Percentiles rank a stretch among this genome's conserved stretches.
phyloP scores from a whole-genome alignment of 2,888 invertebrate genomes.

The Andricus quercusramuli region DNA sequence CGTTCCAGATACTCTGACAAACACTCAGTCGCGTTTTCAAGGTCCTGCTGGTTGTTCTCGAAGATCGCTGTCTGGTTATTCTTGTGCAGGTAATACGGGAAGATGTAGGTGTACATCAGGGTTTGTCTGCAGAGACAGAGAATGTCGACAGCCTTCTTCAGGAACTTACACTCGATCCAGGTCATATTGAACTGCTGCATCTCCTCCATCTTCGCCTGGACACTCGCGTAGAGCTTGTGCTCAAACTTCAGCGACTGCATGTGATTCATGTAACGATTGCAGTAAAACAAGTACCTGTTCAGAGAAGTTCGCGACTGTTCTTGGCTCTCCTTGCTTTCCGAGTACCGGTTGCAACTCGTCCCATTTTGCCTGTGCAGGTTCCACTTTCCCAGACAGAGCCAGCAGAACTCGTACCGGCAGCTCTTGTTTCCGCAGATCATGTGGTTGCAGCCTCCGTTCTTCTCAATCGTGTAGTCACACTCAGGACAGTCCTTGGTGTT shows the following conservation, averaged over 20 bases:
- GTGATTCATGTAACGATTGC: slow-evolving; percentile 99
- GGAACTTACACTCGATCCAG: slow-evolving; percentile 99
- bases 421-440: slow-evolving; percentile 99
- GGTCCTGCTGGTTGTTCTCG: slow-evolving; percentile 98
- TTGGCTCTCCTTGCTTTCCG: slow-evolving; percentile 92
- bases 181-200: slow-evolving; percentile 99
- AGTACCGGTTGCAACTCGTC: slow-evolving; percentile 68
- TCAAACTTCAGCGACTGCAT: slow-evolving; percentile 99
- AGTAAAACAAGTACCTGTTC: slow-evolving; percentile 92
- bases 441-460: slow-evolving; percentile 99
- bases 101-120: slow-evolving; percentile 99
- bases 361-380: slow-evolving; percentile 93
- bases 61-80: slow-evolving; percentile 99
- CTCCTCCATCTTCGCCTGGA: slow-evolving; percentile 99
- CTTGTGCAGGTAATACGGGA: slow-evolving; percentile 98
- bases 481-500: slow-evolving; percentile 99
- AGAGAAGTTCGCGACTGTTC: slow-evolving; percentile 95
- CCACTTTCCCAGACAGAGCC: slow-evolving; percentile 99
- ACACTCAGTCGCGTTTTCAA: slow-evolving; percentile 98
- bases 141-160: slow-evolving; percentile 98
- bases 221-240: slow-evolving; percentile 96
- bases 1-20: slow-evolving; percentile 98
- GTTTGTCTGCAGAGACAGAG: slow-evolving; percentile 98
- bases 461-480: slow-evolving; percentile 95
- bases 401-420: slow-evolving; percentile 99